phyloP scores from a whole-genome alignment of 2,797 vertebrate species.

The Hypotaenidia philippensis region DNA sequence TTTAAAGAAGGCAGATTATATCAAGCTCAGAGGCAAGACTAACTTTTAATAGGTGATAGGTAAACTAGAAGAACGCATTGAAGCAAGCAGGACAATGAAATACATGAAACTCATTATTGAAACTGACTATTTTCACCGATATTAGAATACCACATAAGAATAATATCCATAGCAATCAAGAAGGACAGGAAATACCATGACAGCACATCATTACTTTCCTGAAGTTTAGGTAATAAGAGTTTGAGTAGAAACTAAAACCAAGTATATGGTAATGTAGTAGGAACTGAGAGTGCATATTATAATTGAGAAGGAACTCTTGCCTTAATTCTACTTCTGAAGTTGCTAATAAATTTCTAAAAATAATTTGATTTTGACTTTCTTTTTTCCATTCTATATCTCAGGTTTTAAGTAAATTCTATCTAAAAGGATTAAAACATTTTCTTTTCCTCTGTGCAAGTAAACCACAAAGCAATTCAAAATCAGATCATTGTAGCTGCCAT shows the following conservation, averaged over 20 bases:
- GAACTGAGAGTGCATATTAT: neutral
- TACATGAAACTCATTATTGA: neutral
- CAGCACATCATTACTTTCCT: neutral
- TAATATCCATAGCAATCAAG: neutral
- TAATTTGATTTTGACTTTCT: neutral
- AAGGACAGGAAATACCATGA: neutral
- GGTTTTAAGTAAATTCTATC: neutral
- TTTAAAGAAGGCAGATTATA: slow-evolving; percentile 6
- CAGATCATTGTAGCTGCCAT: neutral
- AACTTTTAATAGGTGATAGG: neutral
- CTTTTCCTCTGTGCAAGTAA: neutral
- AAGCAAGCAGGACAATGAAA: neutral
- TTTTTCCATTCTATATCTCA: neutral
- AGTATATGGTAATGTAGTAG: neutral
- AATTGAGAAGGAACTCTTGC: neutral
- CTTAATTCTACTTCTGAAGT: neutral
- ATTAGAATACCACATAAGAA: neutral
- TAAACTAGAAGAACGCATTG: neutral
- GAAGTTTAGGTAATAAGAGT: neutral
- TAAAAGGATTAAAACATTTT: neutral
- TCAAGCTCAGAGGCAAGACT: neutral
- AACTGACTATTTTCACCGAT: neutral
- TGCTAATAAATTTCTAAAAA: neutral
- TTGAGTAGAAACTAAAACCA: neutral
- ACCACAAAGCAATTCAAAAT: neutral